These are phyloP conservation scores for Bradypus variegatus DNA, from an alignment of 2,797 vertebrate genomes.

Conservation along the genomic window DNA sequence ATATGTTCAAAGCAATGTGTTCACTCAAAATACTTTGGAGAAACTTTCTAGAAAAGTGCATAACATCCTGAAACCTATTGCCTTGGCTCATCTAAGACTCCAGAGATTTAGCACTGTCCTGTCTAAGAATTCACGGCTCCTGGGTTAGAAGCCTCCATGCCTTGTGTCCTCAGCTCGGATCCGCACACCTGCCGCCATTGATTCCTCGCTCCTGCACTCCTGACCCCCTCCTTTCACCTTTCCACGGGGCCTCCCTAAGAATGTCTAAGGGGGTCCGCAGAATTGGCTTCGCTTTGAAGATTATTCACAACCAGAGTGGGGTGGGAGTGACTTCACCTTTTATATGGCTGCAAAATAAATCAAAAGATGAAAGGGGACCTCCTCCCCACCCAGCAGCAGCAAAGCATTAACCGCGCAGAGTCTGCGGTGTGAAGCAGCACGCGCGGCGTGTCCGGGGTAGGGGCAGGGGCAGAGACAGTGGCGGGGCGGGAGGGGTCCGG, in stretches of 20 bases:
- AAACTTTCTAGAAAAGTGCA: conserved; percentile 15
- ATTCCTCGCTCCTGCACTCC: no score
- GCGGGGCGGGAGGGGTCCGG: neutral
- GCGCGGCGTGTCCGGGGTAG: rapidly evolving
- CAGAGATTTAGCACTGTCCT: neutral
- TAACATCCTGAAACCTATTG: neutral
- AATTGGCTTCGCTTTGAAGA: conserved; percentile 27
- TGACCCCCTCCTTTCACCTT: neutral
- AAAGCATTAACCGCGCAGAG: neutral
- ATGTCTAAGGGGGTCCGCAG: neutral
- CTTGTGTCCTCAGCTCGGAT: neutral
- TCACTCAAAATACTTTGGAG: neutral
- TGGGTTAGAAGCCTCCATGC: neutral
- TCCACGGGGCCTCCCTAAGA: neutral
- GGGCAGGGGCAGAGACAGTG: rapidly evolving
- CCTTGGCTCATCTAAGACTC: neutral
- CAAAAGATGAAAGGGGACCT: neutral
- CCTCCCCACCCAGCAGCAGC: neutral
- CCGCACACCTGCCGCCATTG: neutral
- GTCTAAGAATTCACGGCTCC: neutral
- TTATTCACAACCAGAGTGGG: neutral
- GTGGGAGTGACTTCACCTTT: neutral
- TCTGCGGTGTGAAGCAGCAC: no score
- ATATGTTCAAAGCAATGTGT: neutral
- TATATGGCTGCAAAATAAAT: conserved; percentile 36